These are phyloP conservation scores for Anoncus sp. DNA, from an alignment of 2,888 invertebrate genomes.

Conservation along the genomic window DNA sequence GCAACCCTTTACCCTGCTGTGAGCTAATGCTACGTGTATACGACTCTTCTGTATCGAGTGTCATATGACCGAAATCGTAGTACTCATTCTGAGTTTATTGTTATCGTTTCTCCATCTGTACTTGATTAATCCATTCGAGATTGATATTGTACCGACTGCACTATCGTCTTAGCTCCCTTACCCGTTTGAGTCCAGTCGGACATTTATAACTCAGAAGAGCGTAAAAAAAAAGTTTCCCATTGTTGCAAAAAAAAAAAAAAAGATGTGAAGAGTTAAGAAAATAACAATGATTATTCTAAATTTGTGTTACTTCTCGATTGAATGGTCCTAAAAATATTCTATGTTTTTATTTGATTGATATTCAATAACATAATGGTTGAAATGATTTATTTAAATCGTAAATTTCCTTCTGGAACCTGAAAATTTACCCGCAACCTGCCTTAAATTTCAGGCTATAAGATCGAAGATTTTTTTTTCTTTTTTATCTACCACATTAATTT, in stretches of 20 bases:
- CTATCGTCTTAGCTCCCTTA: neutral
- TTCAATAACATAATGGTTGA: too few relatives aligned
- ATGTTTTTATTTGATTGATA: neutral
- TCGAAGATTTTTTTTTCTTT: too few relatives aligned
- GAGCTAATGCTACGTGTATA: slow-evolving; percentile 7
- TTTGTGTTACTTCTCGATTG: neutral
- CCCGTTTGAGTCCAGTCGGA: neutral
- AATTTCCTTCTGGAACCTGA: too few relatives aligned
- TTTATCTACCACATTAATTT: too few relatives aligned
- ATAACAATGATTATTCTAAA: neutral
- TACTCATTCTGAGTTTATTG: slow-evolving; percentile 27
- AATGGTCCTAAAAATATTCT: neutral
- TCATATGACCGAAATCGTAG: slow-evolving; percentile 51
- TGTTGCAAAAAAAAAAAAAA: neutral
- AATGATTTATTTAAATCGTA: too few relatives aligned
- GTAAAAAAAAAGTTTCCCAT: neutral
- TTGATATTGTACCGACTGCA: slow-evolving; percentile 17
- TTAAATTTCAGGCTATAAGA: too few relatives aligned
- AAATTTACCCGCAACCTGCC: too few relatives aligned
- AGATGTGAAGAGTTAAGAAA: neutral
- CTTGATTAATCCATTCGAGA: slow-evolving; percentile 54
- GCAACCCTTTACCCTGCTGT: slow-evolving; percentile 17
- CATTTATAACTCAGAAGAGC: neutral
- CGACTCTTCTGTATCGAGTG: slow-evolving; percentile 36
- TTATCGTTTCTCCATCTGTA: slow-evolving; percentile 48